Percentiles rank a stretch among this genome's conserved stretches.
Conservation (phyloP, 2,888 invertebrate species). For the Neelides folsomi region DNA sequence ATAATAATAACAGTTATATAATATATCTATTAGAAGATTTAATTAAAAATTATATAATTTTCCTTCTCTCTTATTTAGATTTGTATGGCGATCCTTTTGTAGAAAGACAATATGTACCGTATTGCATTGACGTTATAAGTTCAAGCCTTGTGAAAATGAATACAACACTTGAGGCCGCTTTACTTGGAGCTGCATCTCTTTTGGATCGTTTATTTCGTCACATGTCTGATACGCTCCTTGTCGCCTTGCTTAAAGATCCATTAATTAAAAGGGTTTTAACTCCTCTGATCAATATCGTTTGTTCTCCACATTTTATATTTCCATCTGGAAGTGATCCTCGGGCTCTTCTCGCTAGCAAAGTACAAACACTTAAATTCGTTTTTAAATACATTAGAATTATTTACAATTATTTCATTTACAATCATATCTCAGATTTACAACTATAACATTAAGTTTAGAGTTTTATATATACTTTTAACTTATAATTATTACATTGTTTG, state of each 20-base stretch:
- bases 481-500: too few relatives aligned
- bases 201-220: slow-evolving; percentile 22
- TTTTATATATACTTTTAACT: too few relatives aligned
- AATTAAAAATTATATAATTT: too few relatives aligned
- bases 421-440: too few relatives aligned
- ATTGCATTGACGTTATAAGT: slow-evolving; percentile 25
- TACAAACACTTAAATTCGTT: too few relatives aligned
- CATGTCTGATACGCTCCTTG: slow-evolving; percentile 25
- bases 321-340: slow-evolving; percentile 67
- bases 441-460: too few relatives aligned
- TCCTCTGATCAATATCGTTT: slow-evolving; percentile 65
- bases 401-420: too few relatives aligned
- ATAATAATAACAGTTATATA: slow-evolving; percentile 7
- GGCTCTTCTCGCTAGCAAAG: slow-evolving; percentile 61
- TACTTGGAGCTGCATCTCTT: slow-evolving; percentile 25
- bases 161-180: slow-evolving; percentile 24
- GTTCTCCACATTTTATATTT: slow-evolving; percentile 64
- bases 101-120: slow-evolving; percentile 30
- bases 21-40: background rate
- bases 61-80: slow-evolving; percentile 14
- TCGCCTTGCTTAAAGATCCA: slow-evolving; percentile 19
- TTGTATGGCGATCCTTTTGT: slow-evolving; percentile 32
- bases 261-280: slow-evolving; percentile 49
- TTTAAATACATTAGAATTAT: too few relatives aligned
- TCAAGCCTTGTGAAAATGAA: slow-evolving; percentile 21